Conservation (phyloP, 2,888 invertebrate species). For the Napeogenes inachia region DNA sequence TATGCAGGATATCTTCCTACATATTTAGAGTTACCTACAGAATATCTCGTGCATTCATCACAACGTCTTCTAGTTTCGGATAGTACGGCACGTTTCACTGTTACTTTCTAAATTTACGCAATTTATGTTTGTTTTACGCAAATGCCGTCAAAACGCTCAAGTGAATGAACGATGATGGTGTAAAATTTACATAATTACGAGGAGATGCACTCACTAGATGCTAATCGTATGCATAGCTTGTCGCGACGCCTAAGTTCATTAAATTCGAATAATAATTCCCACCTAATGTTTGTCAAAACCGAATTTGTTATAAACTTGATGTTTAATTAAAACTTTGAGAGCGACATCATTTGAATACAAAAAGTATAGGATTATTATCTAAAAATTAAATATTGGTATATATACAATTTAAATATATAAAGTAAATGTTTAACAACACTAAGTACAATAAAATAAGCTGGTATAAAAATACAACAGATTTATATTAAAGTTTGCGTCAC, state of each 20-base stretch:
- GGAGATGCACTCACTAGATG: slow-evolving; percentile 52
- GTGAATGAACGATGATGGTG: slow-evolving; percentile 50
- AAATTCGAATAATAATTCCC: slow-evolving; percentile 40
- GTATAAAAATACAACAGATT: neutral
- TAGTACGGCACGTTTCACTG: slow-evolving; percentile 22
- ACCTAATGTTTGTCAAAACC: slow-evolving; percentile 29
- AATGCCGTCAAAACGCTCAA: slow-evolving; percentile 43
- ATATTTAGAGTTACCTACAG: slow-evolving; percentile 14
- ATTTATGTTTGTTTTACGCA: slow-evolving; percentile 26
- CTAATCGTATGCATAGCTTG: slow-evolving; percentile 56
- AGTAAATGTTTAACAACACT: neutral
- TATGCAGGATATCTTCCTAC: slow-evolving; percentile 55
- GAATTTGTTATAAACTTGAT: slow-evolving; percentile 29
- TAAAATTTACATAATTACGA: slow-evolving; percentile 59
- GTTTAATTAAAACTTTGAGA: slow-evolving; percentile 17
- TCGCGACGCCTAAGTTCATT: slow-evolving; percentile 44
- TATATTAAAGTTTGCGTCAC: slow-evolving; percentile 45
- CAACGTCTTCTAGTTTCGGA: slow-evolving; percentile 17
- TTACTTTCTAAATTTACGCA: slow-evolving; percentile 25
- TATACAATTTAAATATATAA: neutral
- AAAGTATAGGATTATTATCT: neutral
- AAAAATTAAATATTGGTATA: too few relatives aligned
- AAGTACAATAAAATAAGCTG: neutral
- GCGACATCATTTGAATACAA: neutral
- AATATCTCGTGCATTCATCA: slow-evolving; percentile 9